Percentiles rank a stretch among this genome's conserved stretches.
These are phyloP conservation scores for Tipula lateralis DNA, from an alignment of 2,888 invertebrate species.

Conservation along the genomic window DNA sequence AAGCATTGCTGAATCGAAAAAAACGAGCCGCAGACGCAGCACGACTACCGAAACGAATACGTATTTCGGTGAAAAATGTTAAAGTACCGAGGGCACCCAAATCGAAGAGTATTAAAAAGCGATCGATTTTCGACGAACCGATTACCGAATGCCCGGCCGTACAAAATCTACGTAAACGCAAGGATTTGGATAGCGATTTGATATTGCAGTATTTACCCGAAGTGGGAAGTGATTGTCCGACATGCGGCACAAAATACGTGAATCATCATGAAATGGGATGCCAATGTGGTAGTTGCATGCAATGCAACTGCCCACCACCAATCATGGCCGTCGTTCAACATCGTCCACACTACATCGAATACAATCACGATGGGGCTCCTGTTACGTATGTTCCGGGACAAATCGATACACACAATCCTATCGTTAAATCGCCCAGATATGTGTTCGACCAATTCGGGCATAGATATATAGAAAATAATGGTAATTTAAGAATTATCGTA, in stretches of 20 bases:
- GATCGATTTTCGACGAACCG: background rate
- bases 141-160: background rate
- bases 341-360: background rate
- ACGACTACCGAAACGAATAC: background rate
- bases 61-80: background rate
- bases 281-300: background rate
- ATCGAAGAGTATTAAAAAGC: background rate
- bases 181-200: background rate
- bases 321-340: background rate
- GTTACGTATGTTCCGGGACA: background rate
- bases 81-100: background rate
- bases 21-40: background rate
- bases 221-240: background rate
- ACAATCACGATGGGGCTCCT: background rate
- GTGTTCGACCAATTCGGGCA: conserved; percentile 40
- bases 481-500: conserved; percentile 38
- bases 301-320: background rate
- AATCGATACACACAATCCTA: background rate
- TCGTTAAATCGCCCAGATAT: background rate
- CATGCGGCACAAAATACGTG: background rate
- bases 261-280: background rate
- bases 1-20: background rate
- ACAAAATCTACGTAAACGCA: background rate
- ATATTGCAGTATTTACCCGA: conserved; percentile 27
- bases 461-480: conserved; percentile 42